These are phyloP conservation scores for Petrocephalus microphthalmus DNA, from an alignment of 2,113 vertebrate species.

Conservation along the genomic window DNA sequence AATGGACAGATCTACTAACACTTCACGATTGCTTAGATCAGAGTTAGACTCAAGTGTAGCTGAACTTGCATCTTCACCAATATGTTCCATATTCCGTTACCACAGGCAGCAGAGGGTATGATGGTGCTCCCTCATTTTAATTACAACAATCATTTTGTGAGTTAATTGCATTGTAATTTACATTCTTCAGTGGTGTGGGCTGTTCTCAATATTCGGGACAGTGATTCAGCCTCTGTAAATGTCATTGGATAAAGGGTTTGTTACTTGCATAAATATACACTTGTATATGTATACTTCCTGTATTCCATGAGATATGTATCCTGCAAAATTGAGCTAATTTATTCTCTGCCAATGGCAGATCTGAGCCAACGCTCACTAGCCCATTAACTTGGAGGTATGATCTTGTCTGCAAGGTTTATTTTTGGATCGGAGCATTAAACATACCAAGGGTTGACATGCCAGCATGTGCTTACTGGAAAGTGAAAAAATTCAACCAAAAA, in stretches of 20 bases:
- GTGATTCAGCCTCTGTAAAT: neutral
- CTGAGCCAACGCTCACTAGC: constrained; percentile 34
- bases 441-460: neutral
- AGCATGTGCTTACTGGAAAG: neutral
- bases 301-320: neutral
- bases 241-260: neutral
- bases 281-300: neutral
- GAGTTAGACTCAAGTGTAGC: neutral
- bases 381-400: neutral
- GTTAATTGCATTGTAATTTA: neutral
- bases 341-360: constrained; percentile 19
- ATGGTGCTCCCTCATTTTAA: too few species aligned
- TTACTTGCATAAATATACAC: neutral
- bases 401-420: neutral
- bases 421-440: neutral
- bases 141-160: neutral
- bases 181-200: neutral
- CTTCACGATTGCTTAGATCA: neutral
- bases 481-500: neutral
- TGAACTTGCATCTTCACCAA: neutral
- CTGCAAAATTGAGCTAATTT: neutral
- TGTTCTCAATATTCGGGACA: neutral
- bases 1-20: neutral
- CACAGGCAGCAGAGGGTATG: neutral
- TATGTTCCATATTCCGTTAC: neutral